These are phyloP conservation scores for Falcunculus frontatus DNA, from an alignment of 2,113 vertebrate species.

Conservation along the genomic window DNA sequence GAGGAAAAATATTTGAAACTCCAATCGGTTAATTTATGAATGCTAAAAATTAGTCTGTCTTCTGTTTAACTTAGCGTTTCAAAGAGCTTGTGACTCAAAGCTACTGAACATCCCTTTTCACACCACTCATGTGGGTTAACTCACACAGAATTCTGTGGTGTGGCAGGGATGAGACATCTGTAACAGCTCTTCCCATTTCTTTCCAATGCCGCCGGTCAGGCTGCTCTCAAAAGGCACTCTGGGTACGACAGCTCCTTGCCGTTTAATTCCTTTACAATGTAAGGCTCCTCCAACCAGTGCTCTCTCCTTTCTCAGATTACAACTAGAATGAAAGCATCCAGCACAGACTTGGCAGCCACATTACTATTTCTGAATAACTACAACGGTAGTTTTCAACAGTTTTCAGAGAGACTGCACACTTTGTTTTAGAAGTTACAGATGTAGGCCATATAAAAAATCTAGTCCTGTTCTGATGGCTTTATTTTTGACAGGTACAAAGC, in stretches of 20 bases:
- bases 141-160: background rate
- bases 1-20: background rate
- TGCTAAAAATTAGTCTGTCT: background rate
- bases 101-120: background rate
- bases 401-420: background rate
- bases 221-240: background rate
- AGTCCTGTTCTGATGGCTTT: background rate
- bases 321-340: background rate
- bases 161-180: background rate
- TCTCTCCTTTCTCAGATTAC: background rate
- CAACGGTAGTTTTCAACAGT: background rate
- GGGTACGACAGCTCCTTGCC: background rate
- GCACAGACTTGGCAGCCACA: background rate
- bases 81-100: background rate
- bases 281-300: background rate
- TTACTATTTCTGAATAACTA: background rate
- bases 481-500: background rate
- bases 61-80: background rate
- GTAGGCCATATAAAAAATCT: background rate
- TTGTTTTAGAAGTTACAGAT: background rate
- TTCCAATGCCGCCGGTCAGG: background rate
- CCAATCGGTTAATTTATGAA: background rate
- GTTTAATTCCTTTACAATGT: background rate
- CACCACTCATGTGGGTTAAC: background rate
- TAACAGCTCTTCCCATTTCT: background rate